These are phyloP conservation scores for Procambarus virginalis DNA, from an alignment of 1,140 invertebrate genomes.

Conservation along the genomic window DNA sequence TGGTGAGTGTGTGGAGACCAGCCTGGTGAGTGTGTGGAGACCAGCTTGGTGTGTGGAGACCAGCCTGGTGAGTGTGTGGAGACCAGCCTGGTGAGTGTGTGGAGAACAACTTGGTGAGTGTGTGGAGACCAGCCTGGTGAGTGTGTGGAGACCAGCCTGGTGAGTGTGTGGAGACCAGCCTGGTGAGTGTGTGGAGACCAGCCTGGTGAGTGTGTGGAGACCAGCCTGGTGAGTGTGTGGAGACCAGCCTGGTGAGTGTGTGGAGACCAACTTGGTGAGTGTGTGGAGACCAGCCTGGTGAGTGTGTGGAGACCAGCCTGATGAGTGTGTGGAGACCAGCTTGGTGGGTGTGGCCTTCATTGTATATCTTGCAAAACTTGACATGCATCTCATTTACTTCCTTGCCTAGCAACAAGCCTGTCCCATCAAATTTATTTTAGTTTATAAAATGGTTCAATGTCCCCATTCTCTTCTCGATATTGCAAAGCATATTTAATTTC, in stretches of 20 bases:
- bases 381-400: no score
- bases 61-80: neutral
- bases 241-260: neutral
- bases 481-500: no score
- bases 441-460: no score
- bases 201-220: neutral
- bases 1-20: neutral
- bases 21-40: neutral
- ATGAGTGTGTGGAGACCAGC: neutral
- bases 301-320: neutral
- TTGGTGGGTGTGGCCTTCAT: neutral
- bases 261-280: neutral
- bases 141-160: neutral
- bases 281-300: neutral
- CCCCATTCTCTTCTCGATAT: no score
- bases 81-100: neutral
- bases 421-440: no score
- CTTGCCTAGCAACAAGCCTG: no score
- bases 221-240: slow-evolving; percentile 12
- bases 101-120: neutral
- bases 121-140: neutral
- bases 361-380: no score
- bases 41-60: neutral
- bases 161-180: neutral
- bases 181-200: neutral